Evolutionary conservation across 1,140 invertebrate genomes (phyloP).

Genomic region (Zelostemma sp.): DNA sequence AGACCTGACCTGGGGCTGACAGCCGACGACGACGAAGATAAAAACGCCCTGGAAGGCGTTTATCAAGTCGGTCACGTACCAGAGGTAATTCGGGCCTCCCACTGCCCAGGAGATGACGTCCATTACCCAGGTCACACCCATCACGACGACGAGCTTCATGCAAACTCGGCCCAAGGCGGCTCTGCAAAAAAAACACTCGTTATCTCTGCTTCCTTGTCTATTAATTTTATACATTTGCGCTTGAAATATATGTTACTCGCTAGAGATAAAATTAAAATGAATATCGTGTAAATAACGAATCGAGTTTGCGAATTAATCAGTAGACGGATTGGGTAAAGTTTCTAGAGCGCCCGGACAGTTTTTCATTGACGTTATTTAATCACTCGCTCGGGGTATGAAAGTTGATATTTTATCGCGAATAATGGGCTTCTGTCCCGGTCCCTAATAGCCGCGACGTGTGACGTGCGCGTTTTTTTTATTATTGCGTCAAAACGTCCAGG

Average conservation of each 20-base stretch:
- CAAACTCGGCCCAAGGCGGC: constrained; percentile 83
- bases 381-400: constrained; percentile 15
- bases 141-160: constrained; percentile 86
- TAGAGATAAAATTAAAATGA: too few relatives aligned
- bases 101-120: constrained; percentile 82
- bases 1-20: constrained; percentile 84
- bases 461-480: constrained; percentile 42
- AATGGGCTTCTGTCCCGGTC: constrained; percentile 41
- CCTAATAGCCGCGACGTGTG: constrained; percentile 32
- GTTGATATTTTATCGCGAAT: constrained; percentile 23
- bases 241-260: too few relatives aligned
- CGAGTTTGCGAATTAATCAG: constrained; percentile 18
- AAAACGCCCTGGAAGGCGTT: constrained; percentile 90
- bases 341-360: constrained; percentile 10
- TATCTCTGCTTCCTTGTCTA: too few relatives aligned
- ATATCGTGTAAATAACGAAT: constrained; percentile 14
- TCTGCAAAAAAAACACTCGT: too few relatives aligned
- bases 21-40: constrained; percentile 89
- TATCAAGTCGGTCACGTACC: constrained; percentile 85
- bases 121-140: constrained; percentile 88
- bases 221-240: too few relatives aligned
- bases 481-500: constrained; percentile 40
- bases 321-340: constrained; percentile 11
- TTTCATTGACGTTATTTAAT: constrained; percentile 34
- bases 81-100: constrained; percentile 81